Conservation (phyloP, 2,113 vertebrate species). For the Peromyscus maniculatus region DNA sequence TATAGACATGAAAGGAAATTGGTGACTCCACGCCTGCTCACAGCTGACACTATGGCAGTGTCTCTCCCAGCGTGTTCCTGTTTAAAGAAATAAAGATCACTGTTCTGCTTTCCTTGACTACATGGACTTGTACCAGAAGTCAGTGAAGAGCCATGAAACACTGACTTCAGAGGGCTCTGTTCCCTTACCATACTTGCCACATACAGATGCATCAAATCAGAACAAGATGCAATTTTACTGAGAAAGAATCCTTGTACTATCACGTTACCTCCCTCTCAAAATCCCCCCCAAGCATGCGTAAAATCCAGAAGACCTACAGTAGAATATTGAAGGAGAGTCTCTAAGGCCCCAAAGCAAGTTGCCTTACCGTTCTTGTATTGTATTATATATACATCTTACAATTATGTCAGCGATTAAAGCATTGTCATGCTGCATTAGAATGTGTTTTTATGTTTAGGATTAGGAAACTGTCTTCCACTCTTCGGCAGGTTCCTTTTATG, state of each 20-base stretch:
- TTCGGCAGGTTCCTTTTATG: conserved; percentile 82
- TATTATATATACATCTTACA: conserved; percentile 79
- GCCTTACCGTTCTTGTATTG: conserved; percentile 68
- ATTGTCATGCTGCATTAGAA: conserved; percentile 84
- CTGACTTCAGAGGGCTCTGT: conserved; percentile 58
- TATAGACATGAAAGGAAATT: conserved; percentile 64
- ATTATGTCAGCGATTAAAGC: conserved; percentile 84
- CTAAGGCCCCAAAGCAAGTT: conserved; percentile 60
- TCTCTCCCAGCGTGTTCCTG: conserved; percentile 63
- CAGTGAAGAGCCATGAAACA: conserved; percentile 78
- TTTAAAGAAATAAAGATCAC: conserved; percentile 76
- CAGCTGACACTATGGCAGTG: conserved; percentile 53
- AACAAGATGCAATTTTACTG: conserved; percentile 86
- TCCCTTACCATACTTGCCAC: conserved; percentile 68
- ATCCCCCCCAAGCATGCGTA: conserved; percentile 72
- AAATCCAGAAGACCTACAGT: conserved; percentile 73
- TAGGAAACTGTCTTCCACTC: conserved; percentile 82
- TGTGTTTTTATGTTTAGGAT: conserved; percentile 87
- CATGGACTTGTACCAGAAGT: conserved; percentile 80
- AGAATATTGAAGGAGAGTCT: conserved; percentile 47
- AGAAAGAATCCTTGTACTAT: conserved; percentile 84
- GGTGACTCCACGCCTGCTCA: conserved; percentile 38
- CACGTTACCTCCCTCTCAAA: conserved; percentile 66
- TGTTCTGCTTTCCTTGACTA: conserved; percentile 56
- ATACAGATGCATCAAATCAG: conserved; percentile 72